phyloP scores from a whole-genome alignment of 1,140 invertebrate species.

The Drosophila nasuta region DNA sequence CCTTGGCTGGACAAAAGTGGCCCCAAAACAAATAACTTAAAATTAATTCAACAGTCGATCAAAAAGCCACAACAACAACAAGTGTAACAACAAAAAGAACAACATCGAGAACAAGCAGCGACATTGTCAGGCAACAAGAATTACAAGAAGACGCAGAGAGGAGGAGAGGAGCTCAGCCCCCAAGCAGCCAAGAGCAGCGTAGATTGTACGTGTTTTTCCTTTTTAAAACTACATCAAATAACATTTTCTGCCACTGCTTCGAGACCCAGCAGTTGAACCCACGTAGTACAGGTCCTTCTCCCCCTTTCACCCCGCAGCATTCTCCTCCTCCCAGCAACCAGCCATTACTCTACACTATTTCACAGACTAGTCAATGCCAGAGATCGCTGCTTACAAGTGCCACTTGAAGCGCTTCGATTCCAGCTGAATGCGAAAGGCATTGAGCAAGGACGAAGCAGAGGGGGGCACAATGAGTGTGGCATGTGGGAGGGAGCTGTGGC shows the following conservation, averaged over 20 bases:
- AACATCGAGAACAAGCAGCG: slow-evolving; percentile 16
- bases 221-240: slow-evolving; percentile 72
- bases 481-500: not conserved
- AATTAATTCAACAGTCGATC: slow-evolving; percentile 56
- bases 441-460: slow-evolving; percentile 3
- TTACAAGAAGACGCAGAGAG: slow-evolving; percentile 25
- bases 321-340: not conserved
- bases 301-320: not conserved
- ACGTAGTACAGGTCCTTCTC: slow-evolving; percentile 4
- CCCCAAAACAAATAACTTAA: slow-evolving; percentile 67
- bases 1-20: slow-evolving; percentile 35
- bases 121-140: slow-evolving; percentile 35
- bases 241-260: slow-evolving; percentile 55
- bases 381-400: slow-evolving; percentile 61
- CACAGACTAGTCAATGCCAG: slow-evolving; percentile 55
- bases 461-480: not conserved
- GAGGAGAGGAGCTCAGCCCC: not conserved
- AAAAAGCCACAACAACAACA: slow-evolving; percentile 16
- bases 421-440: slow-evolving; percentile 50
- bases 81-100: not conserved
- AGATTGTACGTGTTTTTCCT: slow-evolving; percentile 65
- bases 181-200: slow-evolving; percentile 11
- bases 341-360: slow-evolving; percentile 26
- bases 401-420: slow-evolving; percentile 70
- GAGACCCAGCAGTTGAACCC: slow-evolving; percentile 3